phyloP scores from a whole-genome alignment of 1,140 invertebrate genomes.

The Pseudoatta argentina region DNA sequence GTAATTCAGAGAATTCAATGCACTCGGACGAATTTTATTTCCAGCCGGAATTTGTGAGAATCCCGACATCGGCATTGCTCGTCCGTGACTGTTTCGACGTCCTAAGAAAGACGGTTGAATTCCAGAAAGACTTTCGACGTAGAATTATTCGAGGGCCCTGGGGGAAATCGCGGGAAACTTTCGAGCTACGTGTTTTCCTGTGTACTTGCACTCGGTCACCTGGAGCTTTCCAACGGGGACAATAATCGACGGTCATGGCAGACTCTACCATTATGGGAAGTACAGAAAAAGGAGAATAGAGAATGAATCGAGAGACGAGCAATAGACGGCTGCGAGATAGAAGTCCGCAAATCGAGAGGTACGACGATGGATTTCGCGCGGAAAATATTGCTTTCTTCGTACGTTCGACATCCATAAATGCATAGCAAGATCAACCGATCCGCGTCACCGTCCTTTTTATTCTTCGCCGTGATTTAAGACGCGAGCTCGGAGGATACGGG shows the following conservation, averaged over 20 bases:
- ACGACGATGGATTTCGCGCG: constrained; percentile 58
- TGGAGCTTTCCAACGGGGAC: constrained; percentile 29
- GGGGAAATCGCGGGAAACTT: constrained; percentile 75
- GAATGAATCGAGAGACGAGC: neutral
- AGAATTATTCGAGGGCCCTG: constrained; percentile 73
- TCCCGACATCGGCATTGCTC: constrained; percentile 43
- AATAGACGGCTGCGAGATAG: constrained; percentile 29
- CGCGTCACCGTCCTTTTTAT: constrained; percentile 59
- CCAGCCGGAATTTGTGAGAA: constrained; percentile 57
- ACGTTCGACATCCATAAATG: constrained; percentile 77
- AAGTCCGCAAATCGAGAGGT: constrained; percentile 5
- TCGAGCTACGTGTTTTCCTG: constrained; percentile 64
- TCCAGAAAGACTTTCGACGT: constrained; percentile 62
- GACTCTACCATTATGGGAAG: constrained; percentile 65
- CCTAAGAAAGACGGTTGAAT: constrained; percentile 69
- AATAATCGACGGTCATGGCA: constrained; percentile 71
- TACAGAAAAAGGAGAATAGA: constrained; percentile 32
- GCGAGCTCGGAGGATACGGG: constrained; percentile 35
- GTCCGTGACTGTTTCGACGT: constrained; percentile 59
- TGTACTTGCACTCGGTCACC: constrained; percentile 23
- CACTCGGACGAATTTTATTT: constrained; percentile 54
- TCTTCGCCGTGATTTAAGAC: constrained; percentile 64
- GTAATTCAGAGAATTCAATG: constrained; percentile 44
- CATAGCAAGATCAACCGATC: constrained; percentile 69
- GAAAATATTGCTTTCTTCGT: constrained; percentile 54